Evolutionary conservation across 2,113 vertebrate species (phyloP).

Genomic region (Microtus richardsoni): DNA sequence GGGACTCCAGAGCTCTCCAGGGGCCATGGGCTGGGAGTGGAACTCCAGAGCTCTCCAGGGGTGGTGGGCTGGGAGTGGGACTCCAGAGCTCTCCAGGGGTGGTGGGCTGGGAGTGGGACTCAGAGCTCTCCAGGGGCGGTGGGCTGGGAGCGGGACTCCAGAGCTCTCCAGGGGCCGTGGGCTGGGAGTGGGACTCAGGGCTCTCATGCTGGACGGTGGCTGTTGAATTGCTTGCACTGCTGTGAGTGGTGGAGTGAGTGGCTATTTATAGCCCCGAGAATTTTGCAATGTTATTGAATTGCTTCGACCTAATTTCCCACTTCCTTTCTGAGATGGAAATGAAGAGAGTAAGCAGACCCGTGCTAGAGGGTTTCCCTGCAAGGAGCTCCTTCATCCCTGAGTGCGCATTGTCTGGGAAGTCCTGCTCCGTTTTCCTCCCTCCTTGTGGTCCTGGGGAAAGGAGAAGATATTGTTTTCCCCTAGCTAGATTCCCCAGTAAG

Average conservation of each 20-base stretch:
- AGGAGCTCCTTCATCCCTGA: conserved; percentile 30
- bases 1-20: neutral
- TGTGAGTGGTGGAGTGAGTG: neutral
- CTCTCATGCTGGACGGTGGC: neutral
- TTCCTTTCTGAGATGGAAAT: conserved; percentile 74
- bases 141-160: neutral
- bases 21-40: neutral
- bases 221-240: neutral
- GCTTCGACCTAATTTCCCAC: conserved; percentile 62
- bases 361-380: conserved; percentile 27
- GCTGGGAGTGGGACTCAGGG: neutral
- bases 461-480: neutral
- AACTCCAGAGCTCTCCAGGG: neutral
- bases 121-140: neutral
- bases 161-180: neutral
- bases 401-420: neutral
- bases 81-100: too few species aligned
- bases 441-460: neutral
- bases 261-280: conserved; percentile 70
- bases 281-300: conserved; percentile 68
- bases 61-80: neutral
- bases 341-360: conserved; percentile 57
- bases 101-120: neutral
- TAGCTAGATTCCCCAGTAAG: neutral
- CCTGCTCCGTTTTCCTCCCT: neutral